Percentiles rank a stretch among this genome's conserved stretches.
Conservation (phyloP, 2,888 invertebrate species). For the Acronicta leporina region DNA sequence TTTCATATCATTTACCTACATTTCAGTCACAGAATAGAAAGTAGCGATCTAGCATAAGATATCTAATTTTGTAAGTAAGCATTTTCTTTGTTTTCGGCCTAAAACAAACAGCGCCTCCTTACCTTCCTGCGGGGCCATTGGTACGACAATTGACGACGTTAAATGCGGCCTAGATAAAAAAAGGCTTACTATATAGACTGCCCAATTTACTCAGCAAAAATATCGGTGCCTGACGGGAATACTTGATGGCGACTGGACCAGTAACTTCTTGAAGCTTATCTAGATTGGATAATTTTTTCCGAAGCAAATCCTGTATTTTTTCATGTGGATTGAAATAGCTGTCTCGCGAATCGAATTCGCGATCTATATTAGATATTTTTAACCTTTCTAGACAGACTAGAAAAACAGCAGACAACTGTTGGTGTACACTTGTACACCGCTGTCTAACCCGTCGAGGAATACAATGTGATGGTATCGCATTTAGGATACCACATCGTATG, state of each 20-base stretch:
- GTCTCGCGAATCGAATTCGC: too few species aligned
- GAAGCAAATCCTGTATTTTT: conserved; percentile 15
- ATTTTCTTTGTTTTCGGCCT: conserved; percentile 24
- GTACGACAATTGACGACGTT: conserved; percentile 44
- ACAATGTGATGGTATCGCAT: too few species aligned
- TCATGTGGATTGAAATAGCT: conserved; percentile 8
- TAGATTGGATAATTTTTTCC: conserved; percentile 45
- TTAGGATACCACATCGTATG: too few species aligned
- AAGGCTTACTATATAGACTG: conserved; percentile 52
- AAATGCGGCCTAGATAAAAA: conserved; percentile 50
- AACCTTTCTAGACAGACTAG: too few species aligned
- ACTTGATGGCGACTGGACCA: conserved; percentile 44
- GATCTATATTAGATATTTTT: too few species aligned
- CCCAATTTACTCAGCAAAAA: conserved; percentile 48
- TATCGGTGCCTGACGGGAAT: conserved; percentile 53
- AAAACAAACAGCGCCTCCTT: conserved; percentile 37
- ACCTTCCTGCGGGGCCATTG: conserved; percentile 45
- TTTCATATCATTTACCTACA: too few species aligned
- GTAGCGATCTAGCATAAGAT: conserved; percentile 19
- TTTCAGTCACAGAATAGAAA: conserved; percentile 51
- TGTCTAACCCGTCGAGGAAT: too few species aligned
- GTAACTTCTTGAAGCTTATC: conserved; percentile 44
- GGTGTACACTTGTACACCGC: too few species aligned
- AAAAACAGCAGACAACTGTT: too few species aligned
- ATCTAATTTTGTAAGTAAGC: conserved; percentile 30